Evolutionary conservation across 2,888 invertebrate species (phyloP), one percentile per base, ranked within the genome.

Genomic region (Perizoma affinitatum): DNA sequence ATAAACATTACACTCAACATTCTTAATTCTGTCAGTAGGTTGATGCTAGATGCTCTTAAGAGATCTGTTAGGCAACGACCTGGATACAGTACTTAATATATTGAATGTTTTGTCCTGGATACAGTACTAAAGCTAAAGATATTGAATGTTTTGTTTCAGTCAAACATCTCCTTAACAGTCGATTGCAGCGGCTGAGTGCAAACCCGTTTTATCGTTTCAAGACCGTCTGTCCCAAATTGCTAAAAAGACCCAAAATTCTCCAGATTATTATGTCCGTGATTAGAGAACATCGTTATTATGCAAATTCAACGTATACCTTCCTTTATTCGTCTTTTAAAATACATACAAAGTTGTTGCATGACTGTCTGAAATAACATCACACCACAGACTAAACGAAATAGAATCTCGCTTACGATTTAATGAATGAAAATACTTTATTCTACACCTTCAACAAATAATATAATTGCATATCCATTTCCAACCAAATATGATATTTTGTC

Each of bases 231-330:
- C 56, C 57, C 35, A 70, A 72, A 68, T 69, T 65, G 67, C 68
- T 69, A 58, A 58, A 67, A 66, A 62, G 70, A 60, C 61, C 60
- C 59, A 58, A 56, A 61, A 61, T 58, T 70, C 49, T 58, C 52
- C 58, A 68, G 50, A 63, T 22, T 22, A 22, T 22, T 63, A 66
- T 70, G 56, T 66, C 35, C 58, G 38, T 63, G 56, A 58, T 63
- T 70, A 69, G 47, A 63, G 66, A 76, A 77, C 69, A 76, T 75
- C 70, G 67, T 74, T 74, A 75, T 82, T 80, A 81, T 77, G 75
- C 72, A 79, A 79, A 77, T 75, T 54, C 61, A 75, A 77, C 71
- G 63, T 57, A 71, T 72, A 70, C 71, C 22, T 65, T 67, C 69
- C 78, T 81, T 72, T 71, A 73, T 73, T 9, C 41, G 33, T 40